These are phyloP conservation scores for Sminthopsis crassicaudata DNA, from an alignment of 2,113 vertebrate genomes.

Conservation along the genomic window DNA sequence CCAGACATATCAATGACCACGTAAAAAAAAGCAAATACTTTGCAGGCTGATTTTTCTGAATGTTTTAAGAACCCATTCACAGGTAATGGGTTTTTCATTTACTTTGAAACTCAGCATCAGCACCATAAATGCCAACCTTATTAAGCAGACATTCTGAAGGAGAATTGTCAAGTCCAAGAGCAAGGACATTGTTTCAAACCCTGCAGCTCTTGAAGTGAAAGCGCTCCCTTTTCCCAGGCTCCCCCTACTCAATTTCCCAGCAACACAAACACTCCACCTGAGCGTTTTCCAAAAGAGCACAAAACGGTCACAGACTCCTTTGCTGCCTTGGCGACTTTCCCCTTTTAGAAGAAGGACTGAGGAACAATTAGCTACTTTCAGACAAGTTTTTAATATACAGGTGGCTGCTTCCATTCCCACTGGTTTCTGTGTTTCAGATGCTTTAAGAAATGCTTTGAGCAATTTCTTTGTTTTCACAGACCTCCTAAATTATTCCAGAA, in stretches of 20 bases:
- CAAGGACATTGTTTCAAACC: slow-evolving; percentile 38
- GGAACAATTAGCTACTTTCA: not conserved
- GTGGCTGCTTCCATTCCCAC: not conserved
- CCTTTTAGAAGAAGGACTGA: slow-evolving; percentile 8
- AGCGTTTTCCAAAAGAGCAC: not conserved
- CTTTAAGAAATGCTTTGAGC: not conserved
- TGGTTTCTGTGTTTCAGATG: slow-evolving; percentile 5
- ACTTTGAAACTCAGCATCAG: slow-evolving; percentile 33
- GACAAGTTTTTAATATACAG: slow-evolving; percentile 9
- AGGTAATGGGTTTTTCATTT: slow-evolving; percentile 39
- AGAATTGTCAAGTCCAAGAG: slow-evolving; percentile 7
- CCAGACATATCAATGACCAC: slow-evolving; percentile 18
- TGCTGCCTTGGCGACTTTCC: not conserved
- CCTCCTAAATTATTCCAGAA: slow-evolving; percentile 1
- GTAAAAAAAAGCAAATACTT: slow-evolving; percentile 35
- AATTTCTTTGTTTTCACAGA: slow-evolving; percentile 22
- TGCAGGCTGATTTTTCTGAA: slow-evolving; percentile 8
- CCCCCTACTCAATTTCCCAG: not conserved
- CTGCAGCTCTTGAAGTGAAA: not conserved
- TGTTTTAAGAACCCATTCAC: slow-evolving; percentile 8
- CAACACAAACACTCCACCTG: slow-evolving; percentile 7
- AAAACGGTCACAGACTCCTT: not conserved
- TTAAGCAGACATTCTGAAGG: slow-evolving; percentile 23
- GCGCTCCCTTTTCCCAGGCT: not conserved
- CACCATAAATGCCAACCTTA: slow-evolving; percentile 25